Base-by-base conservation (phyloP, 2,888 invertebrate genomes). In the Acronicta leporina region DNA sequence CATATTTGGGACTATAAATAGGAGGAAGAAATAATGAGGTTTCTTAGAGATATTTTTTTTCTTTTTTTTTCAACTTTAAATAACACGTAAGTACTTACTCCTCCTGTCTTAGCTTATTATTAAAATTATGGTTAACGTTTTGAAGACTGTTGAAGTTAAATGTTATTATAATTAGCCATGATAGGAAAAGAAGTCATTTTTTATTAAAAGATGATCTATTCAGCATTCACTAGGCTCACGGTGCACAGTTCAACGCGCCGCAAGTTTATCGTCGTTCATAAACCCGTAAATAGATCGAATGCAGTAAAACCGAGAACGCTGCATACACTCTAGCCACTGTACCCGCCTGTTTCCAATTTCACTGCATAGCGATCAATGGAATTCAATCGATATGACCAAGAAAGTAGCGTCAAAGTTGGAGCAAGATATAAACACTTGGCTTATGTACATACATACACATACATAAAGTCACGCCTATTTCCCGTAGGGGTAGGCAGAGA, bases 231-330 rank as follows among this genome's bases (percentile, higher is more conserved):
- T 75, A 70, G 68, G 74, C 77, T 72, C 75, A 73, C 68, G 68
- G 75, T 58, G 67, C 59, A 61, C 75, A 83, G 86, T 88, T 88
- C 88, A 87, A 88, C 84, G 87, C 83, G 86, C 86, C 74, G 68
- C 74, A 76, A 85, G 82, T 88, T 90, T 90, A 91, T 89, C 86
- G 87, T 65, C 84, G 80, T 89, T 89, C 89, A 88, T 91, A 91
- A 90, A 90, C 84, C 89, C 85, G 89, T 91, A 92, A 92, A 92
- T 91, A 92, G 91, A 92, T 91, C 87, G 90, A 91, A 90, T 89
- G 90, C 90, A 90, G 91, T 92, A 88, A 91, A 91, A 90, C 87
- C 80, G 78, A 70, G 73, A 65, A 71, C 71, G 61, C 25, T 73
- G 67, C 73, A 73, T 81, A 84, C 83, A 85, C 78, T 78, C 77